Conservation (phyloP, 2,797 vertebrate species). For the Heterohyrax brucei region DNA sequence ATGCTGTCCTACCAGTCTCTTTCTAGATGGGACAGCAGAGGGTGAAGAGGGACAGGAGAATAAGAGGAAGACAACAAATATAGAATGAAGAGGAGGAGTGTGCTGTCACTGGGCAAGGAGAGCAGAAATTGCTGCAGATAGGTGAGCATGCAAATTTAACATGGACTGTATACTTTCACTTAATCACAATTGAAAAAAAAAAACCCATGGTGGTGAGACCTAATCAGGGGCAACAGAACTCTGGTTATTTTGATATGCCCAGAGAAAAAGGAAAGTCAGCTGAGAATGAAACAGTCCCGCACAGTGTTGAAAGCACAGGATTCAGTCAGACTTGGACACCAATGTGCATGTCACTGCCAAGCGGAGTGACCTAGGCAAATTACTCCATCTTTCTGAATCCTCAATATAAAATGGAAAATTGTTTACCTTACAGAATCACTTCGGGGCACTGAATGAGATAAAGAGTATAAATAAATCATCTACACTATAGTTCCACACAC, state of each 20-base stretch:
- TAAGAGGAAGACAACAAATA: no score
- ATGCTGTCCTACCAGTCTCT: no score
- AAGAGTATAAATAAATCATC: neutral
- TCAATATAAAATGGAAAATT: neutral
- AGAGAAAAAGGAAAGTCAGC: neutral
- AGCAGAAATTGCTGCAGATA: no score
- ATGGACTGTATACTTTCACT: no score
- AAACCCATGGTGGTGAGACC: neutral
- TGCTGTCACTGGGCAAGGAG: no score
- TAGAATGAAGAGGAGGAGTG: no score
- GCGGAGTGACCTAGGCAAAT: no score
- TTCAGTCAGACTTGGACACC: neutral
- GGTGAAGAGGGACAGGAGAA: no score
- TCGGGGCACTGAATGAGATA: neutral
- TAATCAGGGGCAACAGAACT: neutral
- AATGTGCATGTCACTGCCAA: neutral
- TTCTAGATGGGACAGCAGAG: no score
- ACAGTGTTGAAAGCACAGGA: neutral
- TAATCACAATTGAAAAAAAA: no score
- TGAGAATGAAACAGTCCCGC: rapidly evolving
- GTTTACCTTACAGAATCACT: neutral
- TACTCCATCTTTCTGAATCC: neutral
- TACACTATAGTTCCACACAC: rapidly evolving
- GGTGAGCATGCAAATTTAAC: no score
- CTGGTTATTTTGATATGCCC: neutral